These are phyloP conservation scores for Microplitis manilae DNA, from an alignment of 2,888 invertebrate species.

Conservation along the genomic window DNA sequence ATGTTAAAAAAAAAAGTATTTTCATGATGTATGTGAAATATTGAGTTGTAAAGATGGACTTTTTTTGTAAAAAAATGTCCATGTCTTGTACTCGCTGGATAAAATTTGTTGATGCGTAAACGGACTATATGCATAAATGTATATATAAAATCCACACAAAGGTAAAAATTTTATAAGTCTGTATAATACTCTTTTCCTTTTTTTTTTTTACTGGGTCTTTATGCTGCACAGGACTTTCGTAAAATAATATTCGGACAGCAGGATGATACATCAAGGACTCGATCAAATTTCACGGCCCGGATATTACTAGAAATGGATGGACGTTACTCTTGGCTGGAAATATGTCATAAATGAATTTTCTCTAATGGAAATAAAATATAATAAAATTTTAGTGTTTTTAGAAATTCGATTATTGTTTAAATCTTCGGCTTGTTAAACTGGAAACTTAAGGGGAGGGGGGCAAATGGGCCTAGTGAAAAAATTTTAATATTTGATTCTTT, in stretches of 20 bases:
- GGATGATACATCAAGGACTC: conserved; percentile 22
- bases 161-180: background rate
- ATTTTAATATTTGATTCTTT: too few species aligned
- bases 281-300: conserved; percentile 47
- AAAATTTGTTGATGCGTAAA: conserved; percentile 38
- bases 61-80: background rate
- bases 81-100: conserved; percentile 7
- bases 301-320: conserved; percentile 46
- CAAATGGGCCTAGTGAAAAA: too few species aligned
- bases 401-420: too few species aligned
- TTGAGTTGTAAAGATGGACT: background rate
- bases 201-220: conserved; percentile 10
- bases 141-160: background rate
- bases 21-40: too few species aligned
- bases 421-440: too few species aligned
- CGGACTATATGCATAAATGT: conserved; percentile 24
- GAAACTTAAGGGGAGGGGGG: too few species aligned
- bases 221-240: conserved; percentile 24
- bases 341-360: conserved; percentile 31
- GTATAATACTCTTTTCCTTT: background rate
- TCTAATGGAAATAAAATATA: conserved; percentile 23
- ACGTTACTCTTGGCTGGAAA: background rate
- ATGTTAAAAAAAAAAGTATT: background rate
- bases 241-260: conserved; percentile 20
- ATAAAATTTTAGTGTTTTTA: background rate